Evolutionary conservation across 2,113 vertebrate species (phyloP).

Genomic region (Corythaixoides concolor): DNA sequence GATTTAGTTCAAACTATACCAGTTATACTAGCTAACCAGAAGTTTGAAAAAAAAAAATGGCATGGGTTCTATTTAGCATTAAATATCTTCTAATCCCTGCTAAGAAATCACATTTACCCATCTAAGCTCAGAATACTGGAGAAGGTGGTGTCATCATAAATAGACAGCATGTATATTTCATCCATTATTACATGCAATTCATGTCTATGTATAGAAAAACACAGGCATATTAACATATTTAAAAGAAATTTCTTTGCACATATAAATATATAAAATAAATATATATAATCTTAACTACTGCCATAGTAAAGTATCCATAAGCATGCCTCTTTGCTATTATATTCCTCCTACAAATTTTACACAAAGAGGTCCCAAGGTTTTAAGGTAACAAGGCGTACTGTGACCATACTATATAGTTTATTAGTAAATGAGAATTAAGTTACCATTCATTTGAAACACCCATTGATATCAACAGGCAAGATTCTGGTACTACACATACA

Average conservation of each 20-base stretch:
- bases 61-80: background rate
- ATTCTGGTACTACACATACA: background rate
- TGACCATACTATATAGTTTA: background rate
- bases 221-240: background rate
- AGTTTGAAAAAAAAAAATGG: background rate
- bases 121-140: conserved; percentile 57
- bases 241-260: background rate
- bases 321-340: background rate
- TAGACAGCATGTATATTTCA: conserved; percentile 64
- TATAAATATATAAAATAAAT: too few species aligned
- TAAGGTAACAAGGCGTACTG: background rate
- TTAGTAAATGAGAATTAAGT: background rate
- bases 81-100: background rate
- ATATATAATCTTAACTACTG: background rate
- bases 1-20: background rate
- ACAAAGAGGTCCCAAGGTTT: background rate
- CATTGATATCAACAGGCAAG: background rate
- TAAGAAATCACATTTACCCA: background rate
- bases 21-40: background rate
- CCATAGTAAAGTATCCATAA: background rate
- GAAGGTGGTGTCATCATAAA: conserved; percentile 36
- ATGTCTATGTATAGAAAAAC: background rate
- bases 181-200: conserved; percentile 49
- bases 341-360: background rate
- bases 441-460: background rate